Evolutionary conservation across 2,113 vertebrate species (phyloP).

Genomic region (Ctenodactylus gundi): DNA sequence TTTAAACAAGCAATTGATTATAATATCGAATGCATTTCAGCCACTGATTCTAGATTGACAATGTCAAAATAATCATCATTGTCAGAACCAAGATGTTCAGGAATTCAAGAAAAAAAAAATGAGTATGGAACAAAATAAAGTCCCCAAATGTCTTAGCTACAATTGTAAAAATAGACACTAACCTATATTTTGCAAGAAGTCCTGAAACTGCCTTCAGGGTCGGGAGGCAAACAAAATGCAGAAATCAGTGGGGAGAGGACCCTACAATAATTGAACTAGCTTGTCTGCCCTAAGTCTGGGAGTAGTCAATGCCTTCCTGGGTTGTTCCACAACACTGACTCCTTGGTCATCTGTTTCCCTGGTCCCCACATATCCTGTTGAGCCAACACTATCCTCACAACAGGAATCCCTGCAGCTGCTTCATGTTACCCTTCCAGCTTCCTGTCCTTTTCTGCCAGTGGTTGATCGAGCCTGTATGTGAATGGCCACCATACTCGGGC

Average conservation of each 20-base stretch:
- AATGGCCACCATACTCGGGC: not conserved
- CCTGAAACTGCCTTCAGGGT: slow-evolving; percentile 49
- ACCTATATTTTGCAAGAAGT: slow-evolving; percentile 52
- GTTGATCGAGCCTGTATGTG: not conserved
- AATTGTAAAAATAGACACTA: slow-evolving; percentile 52
- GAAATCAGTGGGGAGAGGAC: too few species aligned
- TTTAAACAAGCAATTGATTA: slow-evolving; percentile 19
- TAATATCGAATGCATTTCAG: slow-evolving; percentile 15
- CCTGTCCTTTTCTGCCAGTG: not conserved
- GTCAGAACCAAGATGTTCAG: not conserved
- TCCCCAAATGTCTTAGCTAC: not conserved
- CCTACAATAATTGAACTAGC: slow-evolving; percentile 18
- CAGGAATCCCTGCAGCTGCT: not conserved
- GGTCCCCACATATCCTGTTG: slow-evolving; percentile 13
- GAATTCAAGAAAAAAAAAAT: slow-evolving; percentile 40
- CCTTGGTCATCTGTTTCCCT: slow-evolving; percentile 54
- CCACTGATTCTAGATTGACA: not conserved
- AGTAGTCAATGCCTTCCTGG: slow-evolving; percentile 34
- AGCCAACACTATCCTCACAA: not conserved
- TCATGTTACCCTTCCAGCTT: not conserved
- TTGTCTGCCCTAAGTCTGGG: not conserved
- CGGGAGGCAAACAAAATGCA: not conserved
- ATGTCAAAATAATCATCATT: slow-evolving; percentile 23
- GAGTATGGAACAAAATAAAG: slow-evolving; percentile 37
- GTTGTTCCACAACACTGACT: not conserved